Percentiles rank a stretch among this genome's conserved stretches.
Conservation (phyloP, 1,140 invertebrate species). For the Pachyrhynchus sulphureomaculatus region DNA sequence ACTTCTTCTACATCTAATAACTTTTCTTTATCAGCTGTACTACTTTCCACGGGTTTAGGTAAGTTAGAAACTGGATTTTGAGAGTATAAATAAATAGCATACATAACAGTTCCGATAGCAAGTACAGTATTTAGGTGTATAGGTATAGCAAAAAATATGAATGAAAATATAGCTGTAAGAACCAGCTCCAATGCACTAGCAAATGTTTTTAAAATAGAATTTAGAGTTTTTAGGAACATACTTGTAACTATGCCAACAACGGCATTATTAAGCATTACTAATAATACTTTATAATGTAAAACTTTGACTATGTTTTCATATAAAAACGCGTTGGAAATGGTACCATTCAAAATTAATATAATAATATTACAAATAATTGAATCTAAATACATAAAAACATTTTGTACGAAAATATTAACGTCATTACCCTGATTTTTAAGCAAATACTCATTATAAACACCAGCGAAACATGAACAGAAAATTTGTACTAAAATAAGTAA, state of each 20-base stretch:
- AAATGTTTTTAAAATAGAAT: conserved; percentile 96
- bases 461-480: conserved; percentile 89
- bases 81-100: conserved; percentile 84
- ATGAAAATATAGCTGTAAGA: conserved; percentile 88
- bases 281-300: conserved; percentile 68
- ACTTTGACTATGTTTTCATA: conserved; percentile 59
- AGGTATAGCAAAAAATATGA: conserved; percentile 84
- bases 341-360: conserved; percentile 67
- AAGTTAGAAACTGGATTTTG: conserved; percentile 75
- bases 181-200: conserved; percentile 91
- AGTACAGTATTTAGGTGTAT: conserved; percentile 81
- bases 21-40: background rate
- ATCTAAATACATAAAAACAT: conserved; percentile 94
- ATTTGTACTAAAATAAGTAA: conserved; percentile 80
- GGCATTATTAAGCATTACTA: conserved; percentile 88
- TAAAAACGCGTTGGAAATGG: conserved; percentile 62
- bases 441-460: conserved; percentile 95
- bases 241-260: conserved; percentile 91
- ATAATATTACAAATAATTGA: conserved; percentile 87
- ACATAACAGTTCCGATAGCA: conserved; percentile 81
- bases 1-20: conserved; percentile 3
- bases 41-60: conserved; percentile 7
- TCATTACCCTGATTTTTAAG: conserved; percentile 81
- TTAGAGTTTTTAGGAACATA: conserved; percentile 89
- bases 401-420: conserved; percentile 90